These are phyloP conservation scores for Drosophila bocki DNA, from an alignment of 1,140 invertebrate genomes.

Conservation along the genomic window DNA sequence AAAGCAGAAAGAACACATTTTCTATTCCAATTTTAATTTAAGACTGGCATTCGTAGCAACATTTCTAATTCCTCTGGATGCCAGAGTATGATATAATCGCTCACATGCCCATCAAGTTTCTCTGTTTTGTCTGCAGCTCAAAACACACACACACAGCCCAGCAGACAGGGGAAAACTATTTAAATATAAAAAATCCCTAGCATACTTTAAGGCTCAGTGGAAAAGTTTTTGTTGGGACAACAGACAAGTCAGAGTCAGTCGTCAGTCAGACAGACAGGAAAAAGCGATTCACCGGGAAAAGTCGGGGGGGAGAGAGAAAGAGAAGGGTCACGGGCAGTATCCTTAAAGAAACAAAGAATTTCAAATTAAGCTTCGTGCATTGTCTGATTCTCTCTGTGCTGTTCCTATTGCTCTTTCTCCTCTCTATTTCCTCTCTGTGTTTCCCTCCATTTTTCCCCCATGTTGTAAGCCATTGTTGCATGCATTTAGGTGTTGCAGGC, in stretches of 20 bases:
- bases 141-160: slow-evolving; percentile 4
- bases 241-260: slow-evolving; percentile 26
- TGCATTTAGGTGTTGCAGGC: slow-evolving; percentile 75
- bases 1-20: background rate
- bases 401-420: slow-evolving; percentile 1
- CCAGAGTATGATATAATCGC: background rate
- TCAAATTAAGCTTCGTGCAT: slow-evolving; percentile 68
- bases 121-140: slow-evolving; percentile 29
- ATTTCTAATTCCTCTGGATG: slow-evolving; percentile 38
- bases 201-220: slow-evolving; percentile 61
- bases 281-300: slow-evolving; percentile 13
- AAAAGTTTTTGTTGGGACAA: slow-evolving; percentile 41
- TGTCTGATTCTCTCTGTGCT: slow-evolving; percentile 24
- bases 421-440: slow-evolving; percentile 10
- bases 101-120: slow-evolving; percentile 44
- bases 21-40: slow-evolving; percentile 23
- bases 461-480: slow-evolving; percentile 62
- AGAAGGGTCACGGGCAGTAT: slow-evolving; percentile 21
- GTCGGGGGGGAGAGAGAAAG: background rate
- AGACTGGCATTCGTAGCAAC: slow-evolving; percentile 6
- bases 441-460: slow-evolving; percentile 2
- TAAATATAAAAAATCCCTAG: slow-evolving; percentile 61
- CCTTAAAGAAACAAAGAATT: slow-evolving; percentile 77
- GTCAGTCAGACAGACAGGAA: slow-evolving; percentile 7
- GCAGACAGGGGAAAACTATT: slow-evolving; percentile 36